Evolutionary conservation across 2,797 vertebrate genomes (phyloP), one percentile per base, ranked within the genome.

Genomic region (Varecia variegata): DNA sequence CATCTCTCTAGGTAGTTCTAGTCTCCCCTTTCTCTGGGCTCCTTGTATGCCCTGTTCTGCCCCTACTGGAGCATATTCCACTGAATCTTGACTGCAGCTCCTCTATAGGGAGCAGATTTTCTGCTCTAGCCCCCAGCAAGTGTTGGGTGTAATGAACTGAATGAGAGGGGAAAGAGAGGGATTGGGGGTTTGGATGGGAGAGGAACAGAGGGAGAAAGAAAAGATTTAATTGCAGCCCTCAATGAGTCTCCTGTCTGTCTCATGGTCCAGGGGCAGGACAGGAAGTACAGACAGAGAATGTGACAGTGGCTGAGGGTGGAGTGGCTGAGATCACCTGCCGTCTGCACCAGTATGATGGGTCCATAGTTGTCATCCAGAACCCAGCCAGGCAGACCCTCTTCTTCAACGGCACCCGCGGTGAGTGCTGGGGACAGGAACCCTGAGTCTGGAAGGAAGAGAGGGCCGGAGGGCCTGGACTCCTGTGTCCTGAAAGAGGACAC

Each of bases 301-400:
- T 99, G 98, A 99, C 99, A 0, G 99, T 99, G 93, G 97, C 99
- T 23, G 99, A 99, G 95, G 99, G 99, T 0, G 99, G 99, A 2
- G 99, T 99, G 2, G 99, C 99, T 0, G 99, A 99, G 97, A 99
- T 99, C 98, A 99, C 99, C 96, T 99, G 99, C 96, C 99, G 98
- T 60, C 98, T 99, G 52, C 99, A 99, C 97, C 99, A 99, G 97
- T 99, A 99, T 0, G 99, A 99, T 50, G 99, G 99, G 54, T 99
- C 99, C 82, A 99, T 99, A 27, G 99, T 99, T 97, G 99, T 99
- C 97, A 99, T 99, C 98, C 99, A 99, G 99, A 99, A 99, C 97
- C 99, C 99, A 3, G 98, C 99, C 62, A 98, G 99, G 43, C 99
- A 99, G 98, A 99, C 99, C 0, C 99, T 99, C 35, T 99, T 99